Conservation (phyloP, 2,113 vertebrate genomes). For the Perccottus glenii region DNA sequence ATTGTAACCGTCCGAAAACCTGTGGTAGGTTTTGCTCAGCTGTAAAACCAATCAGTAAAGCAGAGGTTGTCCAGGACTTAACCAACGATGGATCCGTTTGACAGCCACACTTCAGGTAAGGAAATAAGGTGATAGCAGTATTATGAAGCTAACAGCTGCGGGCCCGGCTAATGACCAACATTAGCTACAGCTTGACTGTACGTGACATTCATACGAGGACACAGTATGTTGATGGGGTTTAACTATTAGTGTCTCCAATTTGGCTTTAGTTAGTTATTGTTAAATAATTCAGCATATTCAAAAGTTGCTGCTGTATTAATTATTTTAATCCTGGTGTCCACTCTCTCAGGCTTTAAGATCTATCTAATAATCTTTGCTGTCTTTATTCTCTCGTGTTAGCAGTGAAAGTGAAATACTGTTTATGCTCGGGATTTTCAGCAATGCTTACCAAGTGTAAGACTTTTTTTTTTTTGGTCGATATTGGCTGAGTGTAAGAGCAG, state of each 20-base stretch:
- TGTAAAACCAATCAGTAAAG: constrained; percentile 8
- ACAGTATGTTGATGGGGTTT: constrained; percentile 13
- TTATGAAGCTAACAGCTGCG: constrained; percentile 47
- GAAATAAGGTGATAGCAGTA: neutral
- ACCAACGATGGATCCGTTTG: constrained; percentile 69
- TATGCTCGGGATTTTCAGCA: no score
- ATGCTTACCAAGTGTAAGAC: no score
- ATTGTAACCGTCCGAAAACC: constrained; percentile 1
- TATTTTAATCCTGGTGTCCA: no score
- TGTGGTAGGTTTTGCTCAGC: constrained; percentile 17
- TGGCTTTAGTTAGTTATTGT: neutral
- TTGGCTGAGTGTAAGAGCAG: constrained; percentile 5
- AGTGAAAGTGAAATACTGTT: no score
- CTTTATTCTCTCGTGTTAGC: no score
- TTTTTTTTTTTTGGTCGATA: no score
- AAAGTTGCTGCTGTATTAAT: no score
- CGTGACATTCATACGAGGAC: constrained; percentile 64
- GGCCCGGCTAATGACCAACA: constrained; percentile 60
- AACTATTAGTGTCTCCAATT: neutral
- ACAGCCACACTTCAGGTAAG: constrained; percentile 69
- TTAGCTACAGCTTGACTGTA: constrained; percentile 23
- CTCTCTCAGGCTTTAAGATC: no score
- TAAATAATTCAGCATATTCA: no score
- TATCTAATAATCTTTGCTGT: no score
- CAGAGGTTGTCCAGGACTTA: neutral